Evolutionary conservation across 2,113 vertebrate genomes (phyloP).

Genomic region (Procavia capensis): DNA sequence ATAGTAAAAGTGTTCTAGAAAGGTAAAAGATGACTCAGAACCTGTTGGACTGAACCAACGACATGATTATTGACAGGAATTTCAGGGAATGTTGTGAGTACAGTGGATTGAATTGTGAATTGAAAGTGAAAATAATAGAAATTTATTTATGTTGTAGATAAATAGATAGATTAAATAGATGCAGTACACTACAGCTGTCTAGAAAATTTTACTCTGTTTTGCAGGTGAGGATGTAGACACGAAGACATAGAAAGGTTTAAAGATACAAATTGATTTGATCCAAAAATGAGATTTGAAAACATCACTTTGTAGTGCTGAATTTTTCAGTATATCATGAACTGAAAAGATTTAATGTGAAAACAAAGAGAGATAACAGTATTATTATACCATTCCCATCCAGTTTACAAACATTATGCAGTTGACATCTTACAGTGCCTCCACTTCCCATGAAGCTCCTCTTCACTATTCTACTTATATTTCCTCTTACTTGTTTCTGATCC

Average conservation of each 20-base stretch:
- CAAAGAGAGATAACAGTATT: neutral
- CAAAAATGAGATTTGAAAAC: neutral
- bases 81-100: neutral
- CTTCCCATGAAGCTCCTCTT: neutral
- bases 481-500: neutral
- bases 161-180: no score
- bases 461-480: neutral
- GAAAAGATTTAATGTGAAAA: neutral
- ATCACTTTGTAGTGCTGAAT: neutral
- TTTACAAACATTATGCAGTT: neutral
- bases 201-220: neutral
- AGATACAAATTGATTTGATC: neutral
- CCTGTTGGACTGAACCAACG: neutral
- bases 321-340: neutral
- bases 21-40: neutral
- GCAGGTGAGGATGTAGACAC: neutral
- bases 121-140: neutral
- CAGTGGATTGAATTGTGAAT: neutral
- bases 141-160: no score
- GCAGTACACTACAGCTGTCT: neutral
- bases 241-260: neutral
- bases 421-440: neutral
- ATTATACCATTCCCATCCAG: neutral
- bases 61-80: neutral
- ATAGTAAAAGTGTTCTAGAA: neutral